Conservation (phyloP, 2,113 vertebrate genomes). For the Ictidomys tridecemlineatus region DNA sequence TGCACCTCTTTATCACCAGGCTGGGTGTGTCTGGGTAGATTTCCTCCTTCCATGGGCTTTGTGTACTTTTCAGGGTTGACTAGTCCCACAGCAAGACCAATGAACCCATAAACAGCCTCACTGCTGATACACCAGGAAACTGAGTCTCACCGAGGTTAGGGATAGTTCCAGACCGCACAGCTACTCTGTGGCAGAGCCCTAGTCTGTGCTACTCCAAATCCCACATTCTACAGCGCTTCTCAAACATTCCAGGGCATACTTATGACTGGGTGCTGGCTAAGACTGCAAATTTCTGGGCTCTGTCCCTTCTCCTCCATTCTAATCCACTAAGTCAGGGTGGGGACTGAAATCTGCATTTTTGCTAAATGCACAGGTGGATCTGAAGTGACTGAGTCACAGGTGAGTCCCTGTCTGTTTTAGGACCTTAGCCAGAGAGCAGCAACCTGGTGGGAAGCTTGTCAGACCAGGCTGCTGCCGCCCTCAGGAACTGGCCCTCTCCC, state of each 20-base stretch:
- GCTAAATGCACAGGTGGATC: background rate
- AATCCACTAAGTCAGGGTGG: background rate
- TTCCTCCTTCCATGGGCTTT: background rate
- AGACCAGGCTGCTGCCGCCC: background rate
- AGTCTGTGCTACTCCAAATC: background rate
- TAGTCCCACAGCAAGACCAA: background rate
- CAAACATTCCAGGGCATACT: rapidly evolving
- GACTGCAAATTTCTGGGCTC: background rate
- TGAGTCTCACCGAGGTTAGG: background rate
- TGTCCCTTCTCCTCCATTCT: background rate
- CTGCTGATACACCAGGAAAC: background rate
- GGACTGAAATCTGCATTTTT: background rate
- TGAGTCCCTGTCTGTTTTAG: background rate
- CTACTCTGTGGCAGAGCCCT: background rate
- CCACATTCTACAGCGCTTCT: background rate
- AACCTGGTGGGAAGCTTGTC: background rate
- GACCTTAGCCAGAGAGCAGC: background rate
- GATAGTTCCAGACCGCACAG: background rate
- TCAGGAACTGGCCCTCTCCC: background rate
- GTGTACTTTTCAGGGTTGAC: background rate
- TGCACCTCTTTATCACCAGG: background rate
- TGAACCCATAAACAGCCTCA: background rate
- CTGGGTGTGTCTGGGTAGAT: background rate
- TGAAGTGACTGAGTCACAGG: background rate
- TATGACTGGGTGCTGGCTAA: background rate